Evolutionary conservation across 2,797 vertebrate genomes (phyloP).

Genomic region (Platalea minor): DNA sequence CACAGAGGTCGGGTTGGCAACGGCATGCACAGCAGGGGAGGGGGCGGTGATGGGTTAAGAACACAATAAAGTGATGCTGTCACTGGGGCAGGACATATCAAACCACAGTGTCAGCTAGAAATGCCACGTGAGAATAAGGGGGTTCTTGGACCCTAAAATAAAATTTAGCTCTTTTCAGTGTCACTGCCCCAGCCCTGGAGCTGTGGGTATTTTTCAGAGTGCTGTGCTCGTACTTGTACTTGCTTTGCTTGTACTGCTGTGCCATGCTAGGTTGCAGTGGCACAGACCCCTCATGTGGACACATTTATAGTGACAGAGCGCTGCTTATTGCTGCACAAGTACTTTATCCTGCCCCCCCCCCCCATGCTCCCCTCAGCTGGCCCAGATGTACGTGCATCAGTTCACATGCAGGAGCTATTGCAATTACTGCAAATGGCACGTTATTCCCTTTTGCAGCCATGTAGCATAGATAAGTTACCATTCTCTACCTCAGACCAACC

Average conservation of each 20-base stretch:
- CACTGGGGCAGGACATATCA: not conserved
- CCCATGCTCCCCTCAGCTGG: not conserved
- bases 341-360: not conserved
- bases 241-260: not conserved
- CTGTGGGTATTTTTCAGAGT: not conserved
- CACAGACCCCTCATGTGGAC: slow-evolving; percentile 33
- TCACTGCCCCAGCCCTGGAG: not conserved
- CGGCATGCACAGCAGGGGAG: rapidly evolving
- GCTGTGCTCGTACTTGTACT: too few species aligned
- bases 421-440: not conserved
- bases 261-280: not conserved
- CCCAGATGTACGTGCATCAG: rapidly evolving
- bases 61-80: not conserved
- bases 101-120: not conserved
- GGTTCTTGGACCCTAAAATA: not conserved
- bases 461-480: rapidly evolving
- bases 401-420: not conserved
- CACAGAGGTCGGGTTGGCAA: rapidly evolving
- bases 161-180: not conserved
- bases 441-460: not conserved
- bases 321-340: not conserved
- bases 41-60: not conserved
- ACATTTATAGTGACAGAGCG: not conserved
- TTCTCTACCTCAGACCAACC: not conserved
- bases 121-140: not conserved